Base-by-base conservation (phyloP, 2,113 vertebrate species). In the Hiodon tergisus region DNA sequence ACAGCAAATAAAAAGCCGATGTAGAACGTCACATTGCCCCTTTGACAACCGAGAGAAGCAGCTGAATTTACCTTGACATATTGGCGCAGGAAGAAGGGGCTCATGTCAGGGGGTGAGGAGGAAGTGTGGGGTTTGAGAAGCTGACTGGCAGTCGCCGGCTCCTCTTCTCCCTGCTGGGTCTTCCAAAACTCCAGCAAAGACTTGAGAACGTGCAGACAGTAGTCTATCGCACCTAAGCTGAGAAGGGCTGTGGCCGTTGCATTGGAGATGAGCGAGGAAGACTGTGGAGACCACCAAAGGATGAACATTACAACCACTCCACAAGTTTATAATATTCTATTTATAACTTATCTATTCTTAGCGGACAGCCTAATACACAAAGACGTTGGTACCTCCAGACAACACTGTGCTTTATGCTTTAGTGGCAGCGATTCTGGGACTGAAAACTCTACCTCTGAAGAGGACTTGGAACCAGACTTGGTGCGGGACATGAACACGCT, bases 401-500 rank as follows among this genome's bases (percentile, higher is more conserved):
- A 31, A 16, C 8, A 54, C 68, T 16, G 8, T 54, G 68, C 31
- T 7, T 8, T 47, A 4, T 31, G 53, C 69, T 48, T 17, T 58
- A 31, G 66, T 50, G 48, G 7, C 57, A 53, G 7, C 4, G 6
- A 31, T 13, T 6, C 52, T 3, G 51, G 58, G 5, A 46, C n/a
- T 16, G n/a, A 11, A 58, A 4, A 17, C 6, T 55, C 2, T 89
- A 99, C 97, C 95, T 98, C 97, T 75, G 95, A 95, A 50, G 96
- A 97, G 7, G 97, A 95, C 82, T 98, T 98, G 74, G 97, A 97
- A 6, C 96, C 95, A 17, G 97, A 98, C 78, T 99, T 99, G 13
- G 97, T 99, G 71, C 97, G 92, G 63, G 97, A 99, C 97, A 99
- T 99, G 88, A 99, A 99, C 73, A 99, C 97, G 2, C 97, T 99